These are phyloP conservation scores for Ibidorhyncha struthersii DNA, from an alignment of 2,113 vertebrate genomes.

Conservation along the genomic window DNA sequence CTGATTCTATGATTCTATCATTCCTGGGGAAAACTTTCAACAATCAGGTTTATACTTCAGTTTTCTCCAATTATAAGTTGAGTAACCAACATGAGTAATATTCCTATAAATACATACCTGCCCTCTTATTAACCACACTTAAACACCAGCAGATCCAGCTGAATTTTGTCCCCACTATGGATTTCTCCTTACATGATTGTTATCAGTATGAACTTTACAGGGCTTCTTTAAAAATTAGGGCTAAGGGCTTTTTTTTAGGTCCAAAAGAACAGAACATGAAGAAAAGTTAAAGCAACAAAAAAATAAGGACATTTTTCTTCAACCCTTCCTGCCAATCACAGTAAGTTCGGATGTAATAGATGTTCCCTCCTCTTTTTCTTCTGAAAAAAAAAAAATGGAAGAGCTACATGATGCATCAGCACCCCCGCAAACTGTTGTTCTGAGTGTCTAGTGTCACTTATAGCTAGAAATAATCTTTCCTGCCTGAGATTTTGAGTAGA, in stretches of 20 bases:
- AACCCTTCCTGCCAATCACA: background rate
- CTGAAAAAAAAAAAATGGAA: background rate
- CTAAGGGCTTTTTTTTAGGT: background rate
- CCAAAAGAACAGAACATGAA: background rate
- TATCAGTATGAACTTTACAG: background rate
- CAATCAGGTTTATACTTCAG: background rate
- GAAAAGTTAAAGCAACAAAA: background rate
- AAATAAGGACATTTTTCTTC: background rate
- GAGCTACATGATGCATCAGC: background rate
- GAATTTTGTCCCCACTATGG: background rate
- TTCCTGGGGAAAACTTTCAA: background rate
- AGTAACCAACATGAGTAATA: background rate
- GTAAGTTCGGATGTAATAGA: background rate
- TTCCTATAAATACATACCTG: background rate
- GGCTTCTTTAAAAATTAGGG: background rate
- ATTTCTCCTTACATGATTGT: background rate
- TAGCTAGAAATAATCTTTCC: background rate
- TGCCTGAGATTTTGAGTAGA: background rate
- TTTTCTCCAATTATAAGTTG: background rate
- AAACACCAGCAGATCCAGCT: background rate
- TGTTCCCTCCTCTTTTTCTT: background rate
- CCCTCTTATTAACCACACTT: background rate
- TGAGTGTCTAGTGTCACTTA: background rate
- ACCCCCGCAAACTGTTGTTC: accelerated
- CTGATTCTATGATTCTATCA: background rate